phyloP scores from a whole-genome alignment of 2,113 vertebrate species.

The Eretmochelys imbricata region DNA sequence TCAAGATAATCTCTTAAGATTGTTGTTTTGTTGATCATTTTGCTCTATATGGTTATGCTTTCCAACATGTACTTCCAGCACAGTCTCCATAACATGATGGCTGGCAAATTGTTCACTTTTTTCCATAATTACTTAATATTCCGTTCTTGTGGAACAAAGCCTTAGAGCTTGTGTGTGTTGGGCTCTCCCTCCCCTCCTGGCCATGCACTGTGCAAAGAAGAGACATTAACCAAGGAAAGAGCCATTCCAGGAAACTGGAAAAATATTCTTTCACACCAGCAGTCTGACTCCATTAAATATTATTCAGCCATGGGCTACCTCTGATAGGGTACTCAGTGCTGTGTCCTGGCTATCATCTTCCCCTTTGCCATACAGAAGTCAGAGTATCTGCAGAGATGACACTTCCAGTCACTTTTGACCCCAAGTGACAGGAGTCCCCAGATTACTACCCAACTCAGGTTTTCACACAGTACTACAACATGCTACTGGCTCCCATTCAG shows the following conservation, averaged over 20 bases:
- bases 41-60: slow-evolving; percentile 13
- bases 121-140: not conserved
- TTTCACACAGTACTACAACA: not conserved
- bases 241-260: slow-evolving; percentile 54
- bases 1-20: slow-evolving; percentile 18
- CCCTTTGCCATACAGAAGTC: not conserved
- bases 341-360: not conserved
- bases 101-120: slow-evolving; percentile 4
- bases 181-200: slow-evolving; percentile 11
- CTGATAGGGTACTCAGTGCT: slow-evolving; percentile 22
- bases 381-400: not conserved
- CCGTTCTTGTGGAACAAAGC: slow-evolving; percentile 32
- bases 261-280: slow-evolving; percentile 23
- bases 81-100: slow-evolving; percentile 23
- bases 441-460: slow-evolving; percentile 32
- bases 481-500: not conserved
- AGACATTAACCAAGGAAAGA: slow-evolving; percentile 37
- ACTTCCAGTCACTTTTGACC: not conserved
- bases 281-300: not conserved
- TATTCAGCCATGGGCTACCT: not conserved
- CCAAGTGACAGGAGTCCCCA: not conserved
- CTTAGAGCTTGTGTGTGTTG: slow-evolving; percentile 27
- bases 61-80: slow-evolving; percentile 20
- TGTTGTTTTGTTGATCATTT: not conserved
- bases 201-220: slow-evolving; percentile 48